Conservation (phyloP, 2,888 invertebrate species). For the Sinopyrophorus schimmeli region DNA sequence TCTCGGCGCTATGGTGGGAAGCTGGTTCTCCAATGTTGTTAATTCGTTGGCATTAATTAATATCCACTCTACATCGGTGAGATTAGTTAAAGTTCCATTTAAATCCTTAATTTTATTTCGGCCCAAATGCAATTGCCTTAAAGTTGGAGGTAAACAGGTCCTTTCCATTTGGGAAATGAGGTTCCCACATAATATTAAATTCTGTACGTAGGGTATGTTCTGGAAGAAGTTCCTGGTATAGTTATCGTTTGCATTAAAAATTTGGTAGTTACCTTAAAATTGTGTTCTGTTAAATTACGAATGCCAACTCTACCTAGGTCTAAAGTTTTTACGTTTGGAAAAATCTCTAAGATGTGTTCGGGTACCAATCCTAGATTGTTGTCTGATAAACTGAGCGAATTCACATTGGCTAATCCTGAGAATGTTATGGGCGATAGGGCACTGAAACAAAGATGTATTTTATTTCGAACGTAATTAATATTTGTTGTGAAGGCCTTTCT, state of each 20-base stretch:
- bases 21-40: conserved; percentile 72
- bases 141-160: conserved; percentile 69
- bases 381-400: conserved; percentile 79
- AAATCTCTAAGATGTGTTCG: conserved; percentile 71
- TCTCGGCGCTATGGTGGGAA: conserved; percentile 70
- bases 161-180: conserved; percentile 73
- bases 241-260: neutral
- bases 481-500: too few relatives aligned
- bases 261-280: conserved; percentile 67
- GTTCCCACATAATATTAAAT: conserved; percentile 75
- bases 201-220: conserved; percentile 66
- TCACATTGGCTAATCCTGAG: conserved; percentile 71
- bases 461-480: too few relatives aligned
- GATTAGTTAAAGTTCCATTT: conserved; percentile 76
- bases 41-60: conserved; percentile 79
- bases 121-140: conserved; percentile 74
- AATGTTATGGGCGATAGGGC: conserved; percentile 74
- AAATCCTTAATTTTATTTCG: conserved; percentile 72
- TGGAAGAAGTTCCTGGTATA: conserved; percentile 44
- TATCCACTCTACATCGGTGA: conserved; percentile 75
- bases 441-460: too few relatives aligned
- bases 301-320: conserved; percentile 83
- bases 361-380: conserved; percentile 78
- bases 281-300: conserved; percentile 70
- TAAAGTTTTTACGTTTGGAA: conserved; percentile 77